Base-by-base conservation (phyloP, 2,888 invertebrate genomes). In the Dromius quadrimaculatus region DNA sequence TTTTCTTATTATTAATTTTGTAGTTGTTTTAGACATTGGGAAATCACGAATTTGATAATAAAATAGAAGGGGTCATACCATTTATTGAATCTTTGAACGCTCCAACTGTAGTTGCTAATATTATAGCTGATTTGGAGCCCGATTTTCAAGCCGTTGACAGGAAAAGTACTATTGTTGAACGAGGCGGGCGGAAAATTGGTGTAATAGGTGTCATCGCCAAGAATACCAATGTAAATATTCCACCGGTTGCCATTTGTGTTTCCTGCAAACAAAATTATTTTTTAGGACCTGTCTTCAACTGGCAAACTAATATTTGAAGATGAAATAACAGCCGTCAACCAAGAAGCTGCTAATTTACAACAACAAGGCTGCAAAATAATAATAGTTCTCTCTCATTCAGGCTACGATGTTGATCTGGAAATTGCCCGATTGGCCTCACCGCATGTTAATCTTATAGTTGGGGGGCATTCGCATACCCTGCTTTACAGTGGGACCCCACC, bases 1-100 rank as follows among this genome's bases (percentile, higher is more conserved):
- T 38, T 38, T 9, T 38, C 2, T 38, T 38, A 38, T 38, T 6
- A 2, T 38, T 38, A 38, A 6, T 19, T 22, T 19, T 54, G 28
- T 28, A 28, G 13, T 36, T 64, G 70, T 79, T 74, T 11, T 78
- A 94, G 93, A 91, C 92, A 0, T 79, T 94, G 5, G 95, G 94
- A 0, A 94, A 94, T 80, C 94, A 95, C 76, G 95, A 95, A 80
- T 95, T 95, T 77, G 95, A 95, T 78, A 87, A 91, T 76, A 89
- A 87, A 1, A 83, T 94, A 1, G 87, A 82, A 5, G 93, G 92
- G 0, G 81, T 93, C 0, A 85, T 90, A 0, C 92, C 92, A 0
- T 94, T 92, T 79, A 78, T 95, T 38, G 80, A 88, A 75, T 81
- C 81, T 0, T 78, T 92, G 5, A 83, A 88, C 1, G 86, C 90